Evolutionary conservation across 2,888 invertebrate genomes (phyloP), one percentile per base, ranked within the genome.

Genomic region (Labia minor): DNA sequence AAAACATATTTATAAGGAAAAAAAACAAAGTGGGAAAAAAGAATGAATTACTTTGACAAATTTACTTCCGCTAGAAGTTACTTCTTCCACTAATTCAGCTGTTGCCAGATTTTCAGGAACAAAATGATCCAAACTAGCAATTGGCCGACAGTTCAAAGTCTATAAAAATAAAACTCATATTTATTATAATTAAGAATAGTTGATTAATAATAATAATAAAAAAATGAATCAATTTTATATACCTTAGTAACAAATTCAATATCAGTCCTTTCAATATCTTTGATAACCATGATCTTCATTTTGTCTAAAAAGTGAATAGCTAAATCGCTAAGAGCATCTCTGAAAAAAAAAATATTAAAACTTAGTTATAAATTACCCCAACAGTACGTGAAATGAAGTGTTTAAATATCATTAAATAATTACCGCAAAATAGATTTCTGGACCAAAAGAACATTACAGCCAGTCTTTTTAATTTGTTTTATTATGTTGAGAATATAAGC

Each of bases 71-170:
- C 94, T 92, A 70, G 95, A 89, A 72, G 88, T 86, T 21, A 97
- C 83, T 80, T 98, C 97, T 77, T 99, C 97, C 1, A 93, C 95
- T 64, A 96, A 80, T 73, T 99, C 98, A 4, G 98, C 98, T 70
- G 82, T 85, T 8, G 92, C 92, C 21, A 99, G 82, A 78, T 92
- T 90, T 75, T 99, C 98, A 16, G 96, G 82, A 0, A 88, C 84
- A 78, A 99, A 99, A 77, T 99, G 99, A 80, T 99, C 99, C 70
- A 98, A 81, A n/a, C 96, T 96, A 3, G 99, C 99, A 73, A 99
- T 94, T 0, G 99, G 99, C 65, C 95, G 85, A 77, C 96, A 96
- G 20, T 89, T 89, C 21, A 97, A 80, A 4, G 93, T 92, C 82
- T 82, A 73, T 3, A 75, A 70, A 63, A 61, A 68, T 61, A 64